Evolutionary conservation across 2,888 invertebrate species (phyloP).

Genomic region (Eupithecia pulchellata): DNA sequence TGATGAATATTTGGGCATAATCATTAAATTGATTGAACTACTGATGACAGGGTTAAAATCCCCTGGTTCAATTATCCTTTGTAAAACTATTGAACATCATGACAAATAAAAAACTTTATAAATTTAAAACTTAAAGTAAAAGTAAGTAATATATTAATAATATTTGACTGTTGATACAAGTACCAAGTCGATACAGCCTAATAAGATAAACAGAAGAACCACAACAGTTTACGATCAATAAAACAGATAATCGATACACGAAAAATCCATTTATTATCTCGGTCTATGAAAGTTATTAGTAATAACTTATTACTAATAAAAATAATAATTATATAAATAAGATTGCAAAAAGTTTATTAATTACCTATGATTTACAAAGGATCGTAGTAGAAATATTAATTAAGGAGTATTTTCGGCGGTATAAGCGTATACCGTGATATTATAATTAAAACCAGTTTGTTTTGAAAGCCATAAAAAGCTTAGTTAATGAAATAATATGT

Average conservation of each 20-base stretch:
- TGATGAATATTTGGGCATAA: background rate
- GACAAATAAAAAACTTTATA: background rate
- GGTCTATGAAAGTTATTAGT: conserved; percentile 23
- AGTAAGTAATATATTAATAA: background rate
- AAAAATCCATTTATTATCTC: conserved; percentile 27
- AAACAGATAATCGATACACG: conserved; percentile 24
- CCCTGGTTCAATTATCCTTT: background rate
- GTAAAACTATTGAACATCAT: background rate
- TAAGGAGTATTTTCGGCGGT: background rate
- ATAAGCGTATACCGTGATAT: conserved; percentile 10
- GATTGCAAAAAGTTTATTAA: conserved; percentile 28
- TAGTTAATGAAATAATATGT: conserved; percentile 29
- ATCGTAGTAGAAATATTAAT: background rate
- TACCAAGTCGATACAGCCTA: background rate
- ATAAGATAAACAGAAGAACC: conserved; percentile 11
- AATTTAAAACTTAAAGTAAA: background rate
- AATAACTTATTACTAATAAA: too few species aligned
- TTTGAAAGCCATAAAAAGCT: conserved; percentile 30
- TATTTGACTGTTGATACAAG: background rate
- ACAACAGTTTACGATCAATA: conserved; percentile 16
- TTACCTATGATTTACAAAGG: background rate
- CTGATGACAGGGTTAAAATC: too few species aligned
- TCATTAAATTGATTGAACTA: background rate
- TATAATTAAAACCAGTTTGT: conserved; percentile 38
- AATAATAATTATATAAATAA: conserved; percentile 13